phyloP scores from a whole-genome alignment of 2,113 vertebrate genomes.

The Oreochromis niloticus region DNA sequence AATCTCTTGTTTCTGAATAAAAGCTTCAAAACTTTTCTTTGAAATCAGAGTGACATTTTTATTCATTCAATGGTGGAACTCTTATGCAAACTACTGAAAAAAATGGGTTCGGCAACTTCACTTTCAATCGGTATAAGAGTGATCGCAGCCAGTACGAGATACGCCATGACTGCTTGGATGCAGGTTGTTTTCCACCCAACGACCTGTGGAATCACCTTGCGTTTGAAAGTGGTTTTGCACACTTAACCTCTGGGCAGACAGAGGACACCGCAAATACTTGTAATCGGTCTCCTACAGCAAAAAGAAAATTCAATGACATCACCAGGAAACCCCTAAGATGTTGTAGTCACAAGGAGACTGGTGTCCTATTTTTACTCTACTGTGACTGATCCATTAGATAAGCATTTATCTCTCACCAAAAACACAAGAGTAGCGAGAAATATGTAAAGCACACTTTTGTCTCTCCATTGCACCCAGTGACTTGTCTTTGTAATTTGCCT shows the following conservation, averaged over 20 bases:
- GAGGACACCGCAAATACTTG: background rate
- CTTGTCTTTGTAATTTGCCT: background rate
- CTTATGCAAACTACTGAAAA: background rate
- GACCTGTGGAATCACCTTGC: background rate
- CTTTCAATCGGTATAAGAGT: background rate
- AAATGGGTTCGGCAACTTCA: background rate
- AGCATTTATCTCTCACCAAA: background rate
- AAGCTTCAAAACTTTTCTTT: background rate
- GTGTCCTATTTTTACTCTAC: background rate
- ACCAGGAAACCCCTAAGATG: background rate
- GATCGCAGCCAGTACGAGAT: background rate
- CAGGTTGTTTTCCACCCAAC: background rate
- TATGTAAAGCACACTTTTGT: background rate
- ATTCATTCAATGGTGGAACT: background rate
- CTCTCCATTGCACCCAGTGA: background rate
- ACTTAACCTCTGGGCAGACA: background rate
- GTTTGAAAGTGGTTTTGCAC: background rate
- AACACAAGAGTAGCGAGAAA: background rate
- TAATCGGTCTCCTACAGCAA: background rate
- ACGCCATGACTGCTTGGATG: background rate
- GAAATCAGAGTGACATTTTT: background rate
- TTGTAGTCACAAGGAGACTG: background rate
- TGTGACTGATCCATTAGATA: background rate
- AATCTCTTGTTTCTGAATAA: background rate
- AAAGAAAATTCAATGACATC: background rate